phyloP scores from a whole-genome alignment of 2,888 invertebrate species.

The Habroteleia sp. region DNA sequence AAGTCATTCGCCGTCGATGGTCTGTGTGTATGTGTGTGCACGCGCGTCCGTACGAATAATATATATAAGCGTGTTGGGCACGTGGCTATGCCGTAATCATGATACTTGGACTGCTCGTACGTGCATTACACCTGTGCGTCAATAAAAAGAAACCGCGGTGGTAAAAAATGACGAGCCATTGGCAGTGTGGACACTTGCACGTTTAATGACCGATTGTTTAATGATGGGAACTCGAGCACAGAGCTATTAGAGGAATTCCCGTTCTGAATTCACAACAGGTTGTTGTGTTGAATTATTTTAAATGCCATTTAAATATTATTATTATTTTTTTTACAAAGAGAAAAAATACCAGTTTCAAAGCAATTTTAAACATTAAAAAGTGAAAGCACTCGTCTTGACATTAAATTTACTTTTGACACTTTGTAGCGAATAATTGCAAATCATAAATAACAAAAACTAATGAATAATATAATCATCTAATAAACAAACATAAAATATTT shows the following conservation, averaged over 20 bases:
- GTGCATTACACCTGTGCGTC: conserved; percentile 44
- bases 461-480: too few species aligned
- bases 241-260: background rate
- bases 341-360: too few species aligned
- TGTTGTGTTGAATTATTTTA: too few species aligned
- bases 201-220: conserved; percentile 9
- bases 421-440: too few species aligned
- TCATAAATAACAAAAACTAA: too few species aligned
- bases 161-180: conserved; percentile 34
- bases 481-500: too few species aligned
- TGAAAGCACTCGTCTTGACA: too few species aligned
- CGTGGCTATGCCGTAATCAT: conserved; percentile 40
- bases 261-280: too few species aligned
- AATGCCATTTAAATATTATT: too few species aligned
- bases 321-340: too few species aligned
- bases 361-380: too few species aligned
- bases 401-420: too few species aligned
- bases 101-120: conserved; percentile 18
- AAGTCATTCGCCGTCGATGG: conserved; percentile 68
- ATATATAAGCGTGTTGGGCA: conserved; percentile 49
- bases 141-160: conserved; percentile 23
- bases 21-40: conserved; percentile 11
- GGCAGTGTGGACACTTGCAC: conserved; percentile 28
- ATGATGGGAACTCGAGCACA: conserved; percentile 25
- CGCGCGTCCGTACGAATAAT: conserved; percentile 17